These are phyloP conservation scores for Zophobas morio DNA, from an alignment of 1,140 invertebrate species.

Conservation along the genomic window DNA sequence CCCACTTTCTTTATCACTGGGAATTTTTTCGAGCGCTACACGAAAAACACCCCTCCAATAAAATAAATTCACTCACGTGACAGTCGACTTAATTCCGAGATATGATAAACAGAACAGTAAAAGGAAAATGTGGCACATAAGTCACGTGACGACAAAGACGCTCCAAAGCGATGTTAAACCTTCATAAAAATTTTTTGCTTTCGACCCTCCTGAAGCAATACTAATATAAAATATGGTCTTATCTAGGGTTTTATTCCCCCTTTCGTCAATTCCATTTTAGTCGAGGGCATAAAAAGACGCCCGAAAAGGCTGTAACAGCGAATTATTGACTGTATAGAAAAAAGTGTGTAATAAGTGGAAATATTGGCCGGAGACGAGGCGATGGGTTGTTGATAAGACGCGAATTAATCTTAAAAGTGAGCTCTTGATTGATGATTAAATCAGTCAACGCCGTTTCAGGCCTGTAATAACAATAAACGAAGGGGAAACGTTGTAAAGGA, in stretches of 20 bases:
- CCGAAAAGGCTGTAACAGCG: neutral
- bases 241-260: conserved; percentile 6
- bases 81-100: neutral
- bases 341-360: neutral
- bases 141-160: neutral
- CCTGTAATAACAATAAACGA: conserved; percentile 12
- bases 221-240: conserved; percentile 22
- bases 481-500: neutral
- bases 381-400: too few species aligned
- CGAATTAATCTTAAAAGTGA: neutral
- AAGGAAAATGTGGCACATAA: neutral
- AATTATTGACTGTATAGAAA: neutral
- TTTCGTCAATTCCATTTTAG: conserved; percentile 16
- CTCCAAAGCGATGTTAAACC: neutral
- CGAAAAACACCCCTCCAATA: neutral
- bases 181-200: neutral
- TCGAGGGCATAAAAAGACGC: conserved; percentile 4
- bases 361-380: too few species aligned
- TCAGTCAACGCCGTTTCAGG: conserved; percentile 12
- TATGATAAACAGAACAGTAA: conserved; percentile 28
- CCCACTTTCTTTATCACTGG: too few species aligned
- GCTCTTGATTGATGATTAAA: conserved; percentile 22
- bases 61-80: neutral
- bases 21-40: neutral
- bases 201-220: neutral